Evolutionary conservation across 2,888 invertebrate genomes (phyloP).

Genomic region (Tortricodes alternella): DNA sequence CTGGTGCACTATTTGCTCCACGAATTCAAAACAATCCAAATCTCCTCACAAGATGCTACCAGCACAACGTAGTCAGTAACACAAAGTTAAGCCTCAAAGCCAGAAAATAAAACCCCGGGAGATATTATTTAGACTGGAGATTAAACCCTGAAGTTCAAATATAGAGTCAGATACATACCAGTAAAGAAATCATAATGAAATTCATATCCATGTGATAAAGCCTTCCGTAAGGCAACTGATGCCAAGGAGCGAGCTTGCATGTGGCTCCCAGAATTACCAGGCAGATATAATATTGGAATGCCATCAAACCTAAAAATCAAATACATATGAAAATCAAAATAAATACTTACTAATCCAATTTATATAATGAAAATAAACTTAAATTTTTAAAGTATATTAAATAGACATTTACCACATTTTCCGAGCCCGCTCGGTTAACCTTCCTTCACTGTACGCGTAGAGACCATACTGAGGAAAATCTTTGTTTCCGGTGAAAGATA

Average conservation of each 20-base stretch:
- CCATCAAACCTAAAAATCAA: constrained; percentile 88
- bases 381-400: background rate
- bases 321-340: too few relatives aligned
- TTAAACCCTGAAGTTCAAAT: too few relatives aligned
- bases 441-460: constrained; percentile 95
- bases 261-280: constrained; percentile 97
- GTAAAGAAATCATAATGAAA: constrained; percentile 97
- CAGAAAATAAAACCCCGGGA: too few relatives aligned
- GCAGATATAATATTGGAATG: constrained; percentile 96
- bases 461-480: constrained; percentile 91
- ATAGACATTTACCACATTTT: constrained; percentile 80
- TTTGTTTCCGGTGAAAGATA: constrained; percentile 84
- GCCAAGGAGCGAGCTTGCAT: constrained; percentile 96
- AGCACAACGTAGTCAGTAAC: too few relatives aligned
- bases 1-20: too few relatives aligned
- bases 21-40: too few relatives aligned
- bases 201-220: constrained; percentile 85
- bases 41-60: too few relatives aligned
- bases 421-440: constrained; percentile 86
- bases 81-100: too few relatives aligned
- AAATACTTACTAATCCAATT: too few relatives aligned
- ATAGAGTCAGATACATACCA: constrained; percentile 58
- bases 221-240: constrained; percentile 94
- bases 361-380: too few relatives aligned
- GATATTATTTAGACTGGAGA: too few relatives aligned